These are phyloP conservation scores for Trissoscelio sp. DNA, from an alignment of 2,888 invertebrate species.

Conservation along the genomic window DNA sequence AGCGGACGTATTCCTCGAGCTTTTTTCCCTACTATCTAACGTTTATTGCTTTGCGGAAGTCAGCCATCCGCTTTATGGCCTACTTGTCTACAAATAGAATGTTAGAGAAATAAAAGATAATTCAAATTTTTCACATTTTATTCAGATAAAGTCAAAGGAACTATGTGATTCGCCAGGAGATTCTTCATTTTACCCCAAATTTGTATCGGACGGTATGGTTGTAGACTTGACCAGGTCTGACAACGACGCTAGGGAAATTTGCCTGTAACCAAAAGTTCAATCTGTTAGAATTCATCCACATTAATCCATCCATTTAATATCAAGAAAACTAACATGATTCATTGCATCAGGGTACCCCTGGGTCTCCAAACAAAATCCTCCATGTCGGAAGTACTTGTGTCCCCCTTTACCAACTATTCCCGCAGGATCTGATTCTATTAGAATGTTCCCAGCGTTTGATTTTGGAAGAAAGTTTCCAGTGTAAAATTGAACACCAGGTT, in stretches of 20 bases:
- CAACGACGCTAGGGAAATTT: conserved; percentile 90
- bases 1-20: conserved; percentile 1
- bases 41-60: conserved; percentile 37
- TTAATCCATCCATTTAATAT: not conserved
- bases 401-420: conserved; percentile 89
- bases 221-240: conserved; percentile 90
- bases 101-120: conserved; percentile 30
- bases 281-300: not conserved
- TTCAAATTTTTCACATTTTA: conserved; percentile 20
- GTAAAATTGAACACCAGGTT: conserved; percentile 96
- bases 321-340: conserved; percentile 88
- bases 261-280: conserved; percentile 83
- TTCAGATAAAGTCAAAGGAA: not conserved
- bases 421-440: conserved; percentile 82
- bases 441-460: conserved; percentile 54
- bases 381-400: conserved; percentile 89
- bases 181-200: conserved; percentile 85
- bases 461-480: conserved; percentile 90
- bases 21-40: conserved; percentile 42
- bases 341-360: conserved; percentile 97
- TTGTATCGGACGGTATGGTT: conserved; percentile 89
- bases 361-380: conserved; percentile 94
- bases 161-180: conserved; percentile 20
- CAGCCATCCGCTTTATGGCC: conserved; percentile 1
- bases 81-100: not conserved